phyloP scores from a whole-genome alignment of 2,113 vertebrate genomes.

The Desmodus rotundus region DNA sequence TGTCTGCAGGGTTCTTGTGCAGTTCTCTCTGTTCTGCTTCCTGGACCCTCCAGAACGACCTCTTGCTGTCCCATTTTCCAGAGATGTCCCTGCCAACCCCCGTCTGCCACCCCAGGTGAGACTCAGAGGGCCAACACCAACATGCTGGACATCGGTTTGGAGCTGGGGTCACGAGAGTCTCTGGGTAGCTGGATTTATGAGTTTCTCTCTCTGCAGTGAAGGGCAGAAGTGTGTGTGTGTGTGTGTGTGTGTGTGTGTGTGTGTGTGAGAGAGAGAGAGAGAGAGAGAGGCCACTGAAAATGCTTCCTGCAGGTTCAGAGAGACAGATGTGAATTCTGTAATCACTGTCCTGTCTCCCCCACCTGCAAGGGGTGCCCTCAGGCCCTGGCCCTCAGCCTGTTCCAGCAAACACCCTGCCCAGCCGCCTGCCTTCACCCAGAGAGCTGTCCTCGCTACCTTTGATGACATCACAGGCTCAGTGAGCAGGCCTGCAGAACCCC shows the following conservation, averaged over 20 bases:
- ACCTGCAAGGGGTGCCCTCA: background rate
- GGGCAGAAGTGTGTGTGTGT: too few species aligned
- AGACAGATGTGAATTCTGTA: accelerated
- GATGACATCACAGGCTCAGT: accelerated
- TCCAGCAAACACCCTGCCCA: accelerated
- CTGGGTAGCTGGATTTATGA: background rate
- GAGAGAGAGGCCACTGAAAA: background rate
- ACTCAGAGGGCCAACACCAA: background rate
- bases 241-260: too few species aligned
- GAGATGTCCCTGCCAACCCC: background rate
- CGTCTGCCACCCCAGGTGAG: background rate
- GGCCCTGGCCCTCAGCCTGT: too few species aligned
- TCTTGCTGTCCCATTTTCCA: background rate
- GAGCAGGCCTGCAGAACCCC: background rate
- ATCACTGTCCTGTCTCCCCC: accelerated
- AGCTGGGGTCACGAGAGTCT: background rate
- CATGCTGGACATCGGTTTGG: background rate
- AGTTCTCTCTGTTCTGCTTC: background rate
- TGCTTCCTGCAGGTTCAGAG: background rate
- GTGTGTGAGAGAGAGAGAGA: background rate
- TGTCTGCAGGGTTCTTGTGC: background rate
- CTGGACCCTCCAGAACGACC: background rate
- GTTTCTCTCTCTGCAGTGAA: too few species aligned
- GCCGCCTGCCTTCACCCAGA: background rate
- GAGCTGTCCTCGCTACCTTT: accelerated